Evolutionary conservation across 2,797 vertebrate species (phyloP), one percentile per base, ranked within the genome.

Genomic region (Falco naumanni): DNA sequence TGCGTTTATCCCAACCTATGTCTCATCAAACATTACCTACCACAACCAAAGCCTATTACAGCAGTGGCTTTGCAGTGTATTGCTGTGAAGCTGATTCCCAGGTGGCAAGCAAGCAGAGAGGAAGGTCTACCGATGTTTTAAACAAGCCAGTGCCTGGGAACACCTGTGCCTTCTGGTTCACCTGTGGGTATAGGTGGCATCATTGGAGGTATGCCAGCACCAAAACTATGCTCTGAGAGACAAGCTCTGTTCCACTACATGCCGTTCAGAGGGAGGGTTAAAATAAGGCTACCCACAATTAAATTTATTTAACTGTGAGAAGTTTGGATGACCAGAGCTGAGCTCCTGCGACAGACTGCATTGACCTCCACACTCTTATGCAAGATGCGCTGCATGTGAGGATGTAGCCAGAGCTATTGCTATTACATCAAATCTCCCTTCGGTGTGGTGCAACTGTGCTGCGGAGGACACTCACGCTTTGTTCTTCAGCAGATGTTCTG

Each of bases 401-500:
- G 79, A 29, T 37, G 14, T 0, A 75, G 61, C 72, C 71, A 85
- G 80, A 39, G 53, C 68, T 47, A 6, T 26, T 74, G 84, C 24
- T 33, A 24, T 9, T 89, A 78, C 66, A 59, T 31, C 48, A 79
- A 51, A 60, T 31, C 68, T 85, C 64, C 59, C 83, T 60, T 59
- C 33, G 31, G 25, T 3, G 1, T 33, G 61, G 45, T 53, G 72
- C 0, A 4, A 53, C 65, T 65, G 77, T 54, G 84, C 79, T 77
- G 70, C 12, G 3, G 78, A 96, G 94, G 69, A 76, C 64, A 56
- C 66, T 96, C 68, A 75, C 76, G 47, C 78, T 92, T 83, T 92
- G 84, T 93, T 95, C 76, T 93, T 69, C 47, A 92, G 94, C 96
- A 97, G 91, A 90, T 97, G 95, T 92, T 91, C 91, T 76, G 76